These are phyloP conservation scores for Ginglymostoma cirratum DNA, from an alignment of 2,113 vertebrate genomes.

Conservation along the genomic window DNA sequence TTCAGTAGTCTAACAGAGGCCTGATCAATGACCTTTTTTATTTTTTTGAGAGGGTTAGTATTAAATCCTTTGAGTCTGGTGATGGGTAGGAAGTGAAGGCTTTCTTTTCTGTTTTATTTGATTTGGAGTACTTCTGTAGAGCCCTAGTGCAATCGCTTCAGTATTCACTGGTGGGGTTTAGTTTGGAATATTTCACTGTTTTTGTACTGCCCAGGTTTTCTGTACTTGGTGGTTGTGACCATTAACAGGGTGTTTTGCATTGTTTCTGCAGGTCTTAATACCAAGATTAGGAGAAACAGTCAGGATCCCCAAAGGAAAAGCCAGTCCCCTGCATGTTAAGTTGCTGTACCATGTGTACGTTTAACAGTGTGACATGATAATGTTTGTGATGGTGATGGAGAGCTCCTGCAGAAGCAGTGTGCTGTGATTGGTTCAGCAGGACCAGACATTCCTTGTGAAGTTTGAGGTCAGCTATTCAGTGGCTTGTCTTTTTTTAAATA, in stretches of 20 bases:
- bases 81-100: background rate
- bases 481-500: no score
- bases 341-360: background rate
- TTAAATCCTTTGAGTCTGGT: background rate
- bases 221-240: background rate
- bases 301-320: background rate
- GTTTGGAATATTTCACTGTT: background rate
- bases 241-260: background rate
- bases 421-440: background rate
- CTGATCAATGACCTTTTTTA: background rate
- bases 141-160: background rate
- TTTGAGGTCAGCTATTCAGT: no score
- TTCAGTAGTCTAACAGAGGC: background rate
- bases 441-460: no score
- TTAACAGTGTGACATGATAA: background rate
- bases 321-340: no score
- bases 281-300: background rate
- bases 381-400: background rate
- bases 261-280: background rate
- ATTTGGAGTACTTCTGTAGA: background rate
- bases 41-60: background rate
- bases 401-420: background rate
- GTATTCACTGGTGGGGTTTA: background rate
- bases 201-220: background rate
- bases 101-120: background rate